Evolutionary conservation across 2,888 invertebrate species (phyloP).

Genomic region (Hydraecia micacea): DNA sequence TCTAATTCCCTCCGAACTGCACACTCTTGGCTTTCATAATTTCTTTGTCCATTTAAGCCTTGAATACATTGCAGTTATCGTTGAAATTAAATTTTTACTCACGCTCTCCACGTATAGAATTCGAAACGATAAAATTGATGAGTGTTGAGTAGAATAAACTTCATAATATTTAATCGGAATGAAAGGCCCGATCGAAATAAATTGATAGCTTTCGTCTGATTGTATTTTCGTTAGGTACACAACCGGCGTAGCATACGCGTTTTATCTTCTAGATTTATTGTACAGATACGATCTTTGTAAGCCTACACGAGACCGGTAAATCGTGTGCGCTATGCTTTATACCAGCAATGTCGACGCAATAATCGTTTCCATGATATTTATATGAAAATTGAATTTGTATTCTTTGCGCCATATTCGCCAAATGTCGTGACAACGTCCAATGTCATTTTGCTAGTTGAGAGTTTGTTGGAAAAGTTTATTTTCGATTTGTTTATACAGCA

Average conservation of each 20-base stretch:
- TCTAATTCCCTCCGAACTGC: conserved; percentile 80
- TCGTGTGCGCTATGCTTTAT: conserved; percentile 79
- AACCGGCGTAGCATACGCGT: conserved; percentile 70
- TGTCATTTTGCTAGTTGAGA: conserved; percentile 48
- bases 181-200: conserved; percentile 73
- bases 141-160: conserved; percentile 69
- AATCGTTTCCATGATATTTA: conserved; percentile 66
- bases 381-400: conserved; percentile 65
- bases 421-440: conserved; percentile 62
- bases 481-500: conserved; percentile 55
- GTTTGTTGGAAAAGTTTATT: conserved; percentile 51
- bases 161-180: conserved; percentile 72
- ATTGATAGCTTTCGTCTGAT: conserved; percentile 74
- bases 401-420: conserved; percentile 55
- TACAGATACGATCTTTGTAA: conserved; percentile 85
- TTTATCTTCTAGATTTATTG: conserved; percentile 88
- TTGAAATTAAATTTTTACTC: conserved; percentile 51
- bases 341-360: conserved; percentile 69
- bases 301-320: conserved; percentile 79
- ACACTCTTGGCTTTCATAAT: conserved; percentile 80
- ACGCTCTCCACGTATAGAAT: conserved; percentile 54
- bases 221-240: conserved; percentile 77
- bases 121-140: conserved; percentile 62
- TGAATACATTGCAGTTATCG: conserved; percentile 51
- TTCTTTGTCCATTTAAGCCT: conserved; percentile 70